Evolutionary conservation across 2,888 invertebrate genomes (phyloP), one percentile per base, ranked within the genome.

Genomic region (Bombylius discolor): DNA sequence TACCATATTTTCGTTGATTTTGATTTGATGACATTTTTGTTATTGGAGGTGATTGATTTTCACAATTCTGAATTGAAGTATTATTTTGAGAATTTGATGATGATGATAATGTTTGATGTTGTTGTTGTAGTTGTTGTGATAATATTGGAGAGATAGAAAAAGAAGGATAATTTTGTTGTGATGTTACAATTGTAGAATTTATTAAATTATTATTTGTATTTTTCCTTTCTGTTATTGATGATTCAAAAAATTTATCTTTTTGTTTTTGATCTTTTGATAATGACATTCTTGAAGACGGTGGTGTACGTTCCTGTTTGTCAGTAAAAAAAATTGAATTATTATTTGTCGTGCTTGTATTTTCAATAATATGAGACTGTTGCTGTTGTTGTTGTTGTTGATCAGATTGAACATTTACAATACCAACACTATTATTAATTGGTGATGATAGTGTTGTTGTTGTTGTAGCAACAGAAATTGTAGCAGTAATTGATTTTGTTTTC

Each of bases 1-100:
- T 74, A 4, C 73, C 74, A 57, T 70, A 60, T 57, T 71, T 74
- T 49, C 68, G 67, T 5, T 56, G 65, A 60, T 61, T 62, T 42
- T 4, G 11, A 42, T 42, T 42, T 42, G 39, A 42, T 42, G 39
- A 42, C 1, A 8, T 36, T 9, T 8, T 44, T 14, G 14, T 5
- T 45, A n/a, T 11, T 45, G 45, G 14, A 45, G 45, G n/a, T 39
- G 7, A 7, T 39, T 39, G 39, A 45, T 14, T 45, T 13, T 55
- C 56, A 13, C 23, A 3, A 23, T 46, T 39, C n/a, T 56, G 52
- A 12, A 34, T 46, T 6, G 52, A 34, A 42, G 33, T 44, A 33
- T 52, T 51, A 31, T 31, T 23, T 4, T 47, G 51, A 45, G 11
- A 13, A 49, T 44, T 48, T 44, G 31, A 45, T 52, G 56, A 45